Evolutionary conservation across 2,113 vertebrate species (phyloP), one percentile per base, ranked within the genome.

Genomic region (Rhinoderma darwinii): DNA sequence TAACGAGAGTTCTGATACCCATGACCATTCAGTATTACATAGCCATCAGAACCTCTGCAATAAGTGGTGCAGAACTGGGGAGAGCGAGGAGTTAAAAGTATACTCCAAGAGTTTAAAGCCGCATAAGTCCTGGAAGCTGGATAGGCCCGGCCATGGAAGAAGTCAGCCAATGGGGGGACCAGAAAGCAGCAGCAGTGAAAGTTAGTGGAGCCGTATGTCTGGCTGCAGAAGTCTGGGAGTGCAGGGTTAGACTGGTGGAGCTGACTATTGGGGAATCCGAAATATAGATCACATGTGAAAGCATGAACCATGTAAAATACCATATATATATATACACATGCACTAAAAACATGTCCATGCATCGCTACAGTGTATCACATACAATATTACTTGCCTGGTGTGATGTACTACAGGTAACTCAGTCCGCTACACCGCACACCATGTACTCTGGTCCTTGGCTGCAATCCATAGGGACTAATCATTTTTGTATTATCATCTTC

Each of bases 161-260:
- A 82, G 63, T 35, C 84, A 86, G 91, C 93, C 93, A 94, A 94
- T 94, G 84, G 88, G 87, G n/a, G 91, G 61, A 56, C 44, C 78
- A 73, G 87, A 86, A 91, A 89, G 92, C 72, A 86, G 51, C 63
- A 54, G 50, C 32, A 50, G 39, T 20, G 63, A 73, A 79, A 80
- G 66, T 86, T 81, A 74, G 66, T 74, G 85, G 68, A 87, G 85
- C 78, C 66, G 66, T 74, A 74, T 82, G 77, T 82, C 77, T 87
- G 73, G 78, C 81, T 35, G 84, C 59, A 83, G 85, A 41, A 81
- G 82, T 88, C 54, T 73, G 88, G 91, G 90, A 89, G 91, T 86
- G 89, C 88, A 73, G 88, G 90, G 91, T 80, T 89, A 82, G 89
- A 66, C 91, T 88, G 87, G 89, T 91, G 91, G 32, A 30, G 83